A percentile compares a stretch with the other conserved stretches of the same genome.
phyloP scores from a whole-genome alignment of 2,113 vertebrate genomes.

The Telmatochromis bifrenatus region DNA sequence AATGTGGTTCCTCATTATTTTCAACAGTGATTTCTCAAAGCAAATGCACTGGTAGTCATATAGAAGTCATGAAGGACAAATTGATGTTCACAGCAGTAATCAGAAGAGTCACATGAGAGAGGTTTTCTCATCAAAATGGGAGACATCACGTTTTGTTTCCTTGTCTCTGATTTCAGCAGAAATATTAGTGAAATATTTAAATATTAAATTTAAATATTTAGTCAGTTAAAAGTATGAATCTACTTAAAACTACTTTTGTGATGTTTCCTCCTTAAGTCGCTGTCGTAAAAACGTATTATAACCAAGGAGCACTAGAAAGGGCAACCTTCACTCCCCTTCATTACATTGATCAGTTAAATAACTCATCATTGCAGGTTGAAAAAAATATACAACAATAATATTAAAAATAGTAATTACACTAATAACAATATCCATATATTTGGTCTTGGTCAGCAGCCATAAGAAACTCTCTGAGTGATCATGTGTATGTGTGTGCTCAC shows the following conservation, averaged over 20 bases:
- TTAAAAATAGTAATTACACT: neutral
- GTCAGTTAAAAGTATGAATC: neutral
- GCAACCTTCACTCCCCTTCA: neutral
- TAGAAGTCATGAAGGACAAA: neutral
- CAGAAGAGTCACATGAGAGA: neutral
- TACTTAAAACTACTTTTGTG: neutral
- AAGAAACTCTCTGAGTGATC: neutral
- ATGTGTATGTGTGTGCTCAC: neutral
- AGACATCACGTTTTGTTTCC: neutral
- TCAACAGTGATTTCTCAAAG: neutral
- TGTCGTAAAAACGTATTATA: neutral
- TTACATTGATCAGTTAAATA: neutral
- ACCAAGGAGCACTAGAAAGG: neutral
- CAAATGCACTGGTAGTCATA: neutral
- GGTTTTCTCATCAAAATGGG: neutral
- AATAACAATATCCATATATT: neutral
- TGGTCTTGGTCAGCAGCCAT: neutral
- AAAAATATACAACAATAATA: neutral
- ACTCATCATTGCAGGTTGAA: neutral
- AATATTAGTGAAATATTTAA: neutral
- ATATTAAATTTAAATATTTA: neutral
- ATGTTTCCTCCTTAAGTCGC: neutral
- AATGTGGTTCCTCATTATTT: constrained; percentile 1
- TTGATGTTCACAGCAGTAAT: neutral
- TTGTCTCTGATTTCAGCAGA: neutral